Percentiles rank a stretch among this genome's conserved stretches.
phyloP scores from a whole-genome alignment of 2,113 vertebrate species.

The Leucosticte australis region DNA sequence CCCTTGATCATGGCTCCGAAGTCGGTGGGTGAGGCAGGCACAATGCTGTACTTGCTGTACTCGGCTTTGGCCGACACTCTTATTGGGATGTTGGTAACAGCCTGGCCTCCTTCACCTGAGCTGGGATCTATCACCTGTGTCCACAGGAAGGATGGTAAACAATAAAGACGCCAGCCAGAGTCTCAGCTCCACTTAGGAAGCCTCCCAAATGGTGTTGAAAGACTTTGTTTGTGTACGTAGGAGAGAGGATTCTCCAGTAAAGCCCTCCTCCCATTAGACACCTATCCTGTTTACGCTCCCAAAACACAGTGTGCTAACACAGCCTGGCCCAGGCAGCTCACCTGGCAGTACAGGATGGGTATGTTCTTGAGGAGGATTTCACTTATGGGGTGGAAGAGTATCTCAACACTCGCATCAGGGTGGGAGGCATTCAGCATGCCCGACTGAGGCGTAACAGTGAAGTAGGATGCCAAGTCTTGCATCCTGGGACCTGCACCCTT shows the following conservation, averaged over 20 bases:
- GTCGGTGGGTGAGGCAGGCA: conserved; percentile 74
- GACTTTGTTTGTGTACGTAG: background rate
- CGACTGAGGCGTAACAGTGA: conserved; percentile 76
- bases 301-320: background rate
- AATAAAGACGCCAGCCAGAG: background rate
- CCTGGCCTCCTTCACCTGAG: conserved; percentile 65
- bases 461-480: conserved; percentile 69
- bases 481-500: conserved; percentile 30
- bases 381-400: conserved; percentile 69
- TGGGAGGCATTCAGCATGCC: conserved; percentile 72
- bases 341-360: conserved; percentile 84
- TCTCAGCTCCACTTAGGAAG: background rate
- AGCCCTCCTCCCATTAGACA: background rate
- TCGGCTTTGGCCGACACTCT: conserved; percentile 75
- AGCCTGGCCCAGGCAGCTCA: conserved; percentile 36
- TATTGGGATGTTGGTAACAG: conserved; percentile 75
- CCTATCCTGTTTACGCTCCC: accelerated
- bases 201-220: background rate
- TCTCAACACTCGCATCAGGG: conserved; percentile 69
- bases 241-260: background rate
- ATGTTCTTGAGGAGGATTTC: conserved; percentile 40
- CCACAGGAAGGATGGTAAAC: background rate
- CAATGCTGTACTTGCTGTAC: conserved; percentile 83
- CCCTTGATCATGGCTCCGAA: conserved; percentile 81
- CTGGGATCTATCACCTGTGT: conserved; percentile 85